These are phyloP conservation scores for Aproaerema taeniolella DNA, from an alignment of 2,888 invertebrate genomes.

Conservation along the genomic window DNA sequence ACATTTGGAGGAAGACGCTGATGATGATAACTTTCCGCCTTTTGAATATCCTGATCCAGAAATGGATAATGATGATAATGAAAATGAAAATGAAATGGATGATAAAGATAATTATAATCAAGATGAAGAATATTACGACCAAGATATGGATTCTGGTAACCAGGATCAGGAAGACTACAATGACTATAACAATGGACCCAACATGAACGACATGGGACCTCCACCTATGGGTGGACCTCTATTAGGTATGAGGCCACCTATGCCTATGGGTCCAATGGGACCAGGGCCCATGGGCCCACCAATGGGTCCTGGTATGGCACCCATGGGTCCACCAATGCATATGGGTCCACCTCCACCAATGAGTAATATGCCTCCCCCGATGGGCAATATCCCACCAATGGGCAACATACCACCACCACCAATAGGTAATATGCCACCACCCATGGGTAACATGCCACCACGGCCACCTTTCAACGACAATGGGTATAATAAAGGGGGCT, in stretches of 20 bases:
- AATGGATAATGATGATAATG: slow-evolving; percentile 35
- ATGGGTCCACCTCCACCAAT: slow-evolving; percentile 15
- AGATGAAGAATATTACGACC: slow-evolving; percentile 55
- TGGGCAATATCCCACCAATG: slow-evolving; percentile 10
- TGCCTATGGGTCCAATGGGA: slow-evolving; percentile 22
- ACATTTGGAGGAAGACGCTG: slow-evolving; percentile 79
- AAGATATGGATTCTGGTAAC: slow-evolving; percentile 59
- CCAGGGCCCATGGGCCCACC: slow-evolving; percentile 9
- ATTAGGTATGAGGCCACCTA: slow-evolving; percentile 14
- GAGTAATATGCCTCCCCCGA: slow-evolving; percentile 13
- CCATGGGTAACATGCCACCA: slow-evolving; percentile 30
- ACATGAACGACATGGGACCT: slow-evolving; percentile 32
- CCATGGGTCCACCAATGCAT: slow-evolving; percentile 14
- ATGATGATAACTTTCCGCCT: slow-evolving; percentile 61
- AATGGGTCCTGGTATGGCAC: slow-evolving; percentile 11
- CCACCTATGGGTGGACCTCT: slow-evolving; percentile 25
- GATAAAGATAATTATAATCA: slow-evolving; percentile 47
- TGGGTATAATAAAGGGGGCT: slow-evolving; percentile 56
- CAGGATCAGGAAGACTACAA: slow-evolving; percentile 57
- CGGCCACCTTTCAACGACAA: slow-evolving; percentile 53
- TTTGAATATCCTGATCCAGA: slow-evolving; percentile 63
- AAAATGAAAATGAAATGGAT: slow-evolving; percentile 31
- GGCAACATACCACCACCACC: slow-evolving; percentile 12
- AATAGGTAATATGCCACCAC: slow-evolving; percentile 14
- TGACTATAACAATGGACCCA: slow-evolving; percentile 52